These are phyloP conservation scores for Venusia cambrica DNA, from an alignment of 2,888 invertebrate genomes.

Conservation along the genomic window DNA sequence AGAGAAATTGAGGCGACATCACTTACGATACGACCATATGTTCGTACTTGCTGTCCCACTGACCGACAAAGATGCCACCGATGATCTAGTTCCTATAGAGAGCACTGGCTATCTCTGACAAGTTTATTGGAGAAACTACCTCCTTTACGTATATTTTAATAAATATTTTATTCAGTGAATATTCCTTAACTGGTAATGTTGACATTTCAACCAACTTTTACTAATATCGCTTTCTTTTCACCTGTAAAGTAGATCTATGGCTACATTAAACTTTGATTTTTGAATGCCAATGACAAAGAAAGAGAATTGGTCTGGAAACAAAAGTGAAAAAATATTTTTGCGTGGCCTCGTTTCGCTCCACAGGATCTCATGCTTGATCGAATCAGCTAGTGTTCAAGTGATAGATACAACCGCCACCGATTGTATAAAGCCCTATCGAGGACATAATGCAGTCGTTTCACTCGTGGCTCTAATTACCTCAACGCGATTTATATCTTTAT, in stretches of 20 bases:
- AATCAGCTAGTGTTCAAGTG: too few relatives aligned
- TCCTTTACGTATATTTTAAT: slow-evolving; percentile 1
- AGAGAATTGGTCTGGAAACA: too few relatives aligned
- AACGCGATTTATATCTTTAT: slow-evolving; percentile 29
- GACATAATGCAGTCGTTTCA: slow-evolving; percentile 14
- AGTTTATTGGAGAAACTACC: slow-evolving; percentile 5
- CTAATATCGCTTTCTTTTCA: too few relatives aligned
- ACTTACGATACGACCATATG: slow-evolving; percentile 56
- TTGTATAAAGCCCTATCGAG: slow-evolving; percentile 9
- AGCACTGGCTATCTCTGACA: slow-evolving; percentile 19
- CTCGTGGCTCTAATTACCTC: slow-evolving; percentile 27
- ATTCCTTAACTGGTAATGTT: too few relatives aligned
- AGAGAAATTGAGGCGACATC: slow-evolving; percentile 71
- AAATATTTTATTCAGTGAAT: slow-evolving; percentile 1
- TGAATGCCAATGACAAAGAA: too few relatives aligned
- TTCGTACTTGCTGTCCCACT: slow-evolving; percentile 59
- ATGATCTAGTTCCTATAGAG: slow-evolving; percentile 36
- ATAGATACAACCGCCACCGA: too few relatives aligned
- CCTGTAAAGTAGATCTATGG: too few relatives aligned
- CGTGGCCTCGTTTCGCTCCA: too few relatives aligned
- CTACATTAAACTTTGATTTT: too few relatives aligned
- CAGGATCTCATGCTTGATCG: too few relatives aligned
- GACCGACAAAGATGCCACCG: slow-evolving; percentile 57
- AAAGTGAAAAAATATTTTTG: too few relatives aligned
- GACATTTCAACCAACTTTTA: too few relatives aligned